These are phyloP conservation scores for Hypanus sabinus DNA, from an alignment of 2,113 vertebrate species.

Conservation along the genomic window DNA sequence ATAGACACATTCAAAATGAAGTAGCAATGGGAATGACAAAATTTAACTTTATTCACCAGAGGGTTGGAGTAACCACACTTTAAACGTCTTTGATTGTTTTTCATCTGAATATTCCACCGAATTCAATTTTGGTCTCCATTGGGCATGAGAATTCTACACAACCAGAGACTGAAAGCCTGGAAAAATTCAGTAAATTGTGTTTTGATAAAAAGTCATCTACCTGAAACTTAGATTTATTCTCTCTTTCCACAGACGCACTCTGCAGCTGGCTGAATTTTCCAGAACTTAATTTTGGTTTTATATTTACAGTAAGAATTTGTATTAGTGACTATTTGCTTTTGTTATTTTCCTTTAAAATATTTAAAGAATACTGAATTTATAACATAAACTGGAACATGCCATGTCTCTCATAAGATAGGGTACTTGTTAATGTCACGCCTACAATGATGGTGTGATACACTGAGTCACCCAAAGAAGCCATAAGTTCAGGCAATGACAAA, in stretches of 20 bases:
- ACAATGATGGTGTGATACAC: not conserved
- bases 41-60: slow-evolving; percentile 5
- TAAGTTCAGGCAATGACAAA: not conserved
- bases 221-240: not conserved
- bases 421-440: not conserved
- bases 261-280: too few species aligned
- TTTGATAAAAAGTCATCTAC: too few species aligned
- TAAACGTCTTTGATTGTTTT: not conserved
- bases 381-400: not conserved
- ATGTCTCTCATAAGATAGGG: not conserved
- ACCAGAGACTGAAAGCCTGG: not conserved
- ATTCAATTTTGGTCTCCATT: not conserved
- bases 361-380: not conserved
- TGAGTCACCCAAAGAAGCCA: not conserved
- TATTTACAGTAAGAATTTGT: too few species aligned
- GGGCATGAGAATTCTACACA: not conserved
- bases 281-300: too few species aligned
- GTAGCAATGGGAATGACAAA: not conserved
- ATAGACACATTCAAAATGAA: not conserved
- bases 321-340: too few species aligned
- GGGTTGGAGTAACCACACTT: not conserved
- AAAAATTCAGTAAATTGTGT: not conserved
- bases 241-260: not conserved
- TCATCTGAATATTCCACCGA: not conserved
- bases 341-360: not conserved